Evolutionary conservation across 2,888 invertebrate genomes (phyloP).

Genomic region (Caenorhabditis wallacei): DNA sequence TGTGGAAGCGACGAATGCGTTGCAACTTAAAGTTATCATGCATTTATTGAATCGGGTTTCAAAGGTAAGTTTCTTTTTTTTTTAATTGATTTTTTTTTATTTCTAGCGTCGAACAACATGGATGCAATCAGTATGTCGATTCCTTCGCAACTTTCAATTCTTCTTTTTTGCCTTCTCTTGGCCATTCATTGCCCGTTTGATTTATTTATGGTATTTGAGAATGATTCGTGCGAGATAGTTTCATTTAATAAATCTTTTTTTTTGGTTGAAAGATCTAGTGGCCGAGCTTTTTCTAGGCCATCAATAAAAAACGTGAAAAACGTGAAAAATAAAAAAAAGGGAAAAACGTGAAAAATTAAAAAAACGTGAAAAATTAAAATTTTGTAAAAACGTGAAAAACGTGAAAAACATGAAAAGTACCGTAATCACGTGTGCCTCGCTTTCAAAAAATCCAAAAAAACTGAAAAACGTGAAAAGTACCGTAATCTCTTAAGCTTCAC

Average conservation of each 20-base stretch:
- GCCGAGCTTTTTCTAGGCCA: too few relatives aligned
- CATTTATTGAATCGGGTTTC: constrained; percentile 70
- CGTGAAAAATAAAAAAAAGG: too few relatives aligned
- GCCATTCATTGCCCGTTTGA: constrained; percentile 57
- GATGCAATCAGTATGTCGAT: constrained; percentile 32
- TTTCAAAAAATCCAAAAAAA: too few relatives aligned
- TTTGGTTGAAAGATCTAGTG: too few relatives aligned
- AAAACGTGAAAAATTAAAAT: too few relatives aligned
- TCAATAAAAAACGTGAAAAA: too few relatives aligned
- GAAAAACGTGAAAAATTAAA: too few relatives aligned
- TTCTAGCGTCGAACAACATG: constrained; percentile 47
- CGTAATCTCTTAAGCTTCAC: too few relatives aligned
- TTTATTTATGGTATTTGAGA: constrained; percentile 54
- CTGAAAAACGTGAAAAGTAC: too few relatives aligned
- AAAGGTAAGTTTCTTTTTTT: constrained; percentile 43
- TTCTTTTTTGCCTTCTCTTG: constrained; percentile 65
- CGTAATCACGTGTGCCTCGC: too few relatives aligned
- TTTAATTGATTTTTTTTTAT: background rate
- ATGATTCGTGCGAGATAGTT: constrained; percentile 27
- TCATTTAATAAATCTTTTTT: constrained; percentile 19
- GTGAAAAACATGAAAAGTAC: too few relatives aligned
- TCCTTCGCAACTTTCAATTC: constrained; percentile 54
- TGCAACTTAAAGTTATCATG: constrained; percentile 75
- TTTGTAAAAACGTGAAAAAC: too few relatives aligned
- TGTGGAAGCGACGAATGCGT: constrained; percentile 73